A percentile compares a stretch with the other conserved stretches of the same genome.
These are phyloP conservation scores for Drosophila eohydei DNA, from an alignment of 2,888 invertebrate genomes.

Conservation along the genomic window DNA sequence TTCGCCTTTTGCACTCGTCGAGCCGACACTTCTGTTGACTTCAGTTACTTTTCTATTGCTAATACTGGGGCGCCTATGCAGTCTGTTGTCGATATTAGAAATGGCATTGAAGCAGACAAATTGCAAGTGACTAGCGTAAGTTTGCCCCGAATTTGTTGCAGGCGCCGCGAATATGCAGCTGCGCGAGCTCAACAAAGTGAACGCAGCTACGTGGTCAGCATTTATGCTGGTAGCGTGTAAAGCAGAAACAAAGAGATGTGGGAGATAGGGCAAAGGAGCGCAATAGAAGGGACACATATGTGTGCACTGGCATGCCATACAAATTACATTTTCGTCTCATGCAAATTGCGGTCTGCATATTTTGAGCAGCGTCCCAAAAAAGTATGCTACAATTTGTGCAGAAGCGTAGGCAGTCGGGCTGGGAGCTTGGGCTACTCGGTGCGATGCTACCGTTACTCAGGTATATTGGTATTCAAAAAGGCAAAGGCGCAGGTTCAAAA, in stretches of 20 bases:
- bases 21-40: constrained; percentile 54
- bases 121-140: constrained; percentile 31
- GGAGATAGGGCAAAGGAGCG: not conserved
- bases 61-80: constrained; percentile 45
- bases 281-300: constrained; percentile 11
- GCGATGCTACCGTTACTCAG: constrained; percentile 11
- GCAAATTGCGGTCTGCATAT: constrained; percentile 63
- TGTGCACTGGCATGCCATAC: constrained; percentile 40
- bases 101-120: constrained; percentile 49
- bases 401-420: not conserved
- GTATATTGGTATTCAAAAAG: constrained; percentile 50
- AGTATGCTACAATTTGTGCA: constrained; percentile 50
- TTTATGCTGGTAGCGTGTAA: constrained; percentile 12
- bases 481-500: constrained; percentile 44
- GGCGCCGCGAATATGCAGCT: constrained; percentile 36
- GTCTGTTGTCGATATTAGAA: constrained; percentile 61
- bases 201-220: constrained; percentile 45
- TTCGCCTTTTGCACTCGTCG: constrained; percentile 60
- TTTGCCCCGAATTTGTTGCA: constrained; percentile 17
- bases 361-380: constrained; percentile 44
- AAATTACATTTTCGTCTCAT: constrained; percentile 59
- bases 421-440: not conserved
- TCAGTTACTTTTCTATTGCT: constrained; percentile 37
- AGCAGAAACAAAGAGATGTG: not conserved
- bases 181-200: constrained; percentile 18